Base-by-base conservation (phyloP, 2,113 vertebrate genomes). In the Lamprologus callipterus region DNA sequence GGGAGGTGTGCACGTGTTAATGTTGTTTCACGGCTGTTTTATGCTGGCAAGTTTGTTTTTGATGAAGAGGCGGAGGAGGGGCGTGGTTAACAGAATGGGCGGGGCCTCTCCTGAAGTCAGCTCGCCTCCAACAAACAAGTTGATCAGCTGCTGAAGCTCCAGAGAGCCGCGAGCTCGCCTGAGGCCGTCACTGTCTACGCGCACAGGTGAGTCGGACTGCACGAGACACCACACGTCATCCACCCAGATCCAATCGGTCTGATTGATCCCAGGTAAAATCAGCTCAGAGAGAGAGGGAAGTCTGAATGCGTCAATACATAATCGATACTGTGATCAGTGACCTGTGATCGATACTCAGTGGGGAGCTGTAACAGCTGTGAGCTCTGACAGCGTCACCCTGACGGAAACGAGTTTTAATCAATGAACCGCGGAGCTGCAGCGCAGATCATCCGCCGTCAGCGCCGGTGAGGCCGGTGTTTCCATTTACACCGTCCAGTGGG, bases 191-290 rank as follows among this genome's bases (percentile, higher is more conserved):
- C 14, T 6, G n/a, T 60, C 80, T 16, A 12, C 84, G 17, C 49
- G 11, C 63, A 58, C 80, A 75, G 85, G 85, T 87, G 85, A 87
- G 85, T 85, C 68, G 13, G 21, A 21, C 19, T 17, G 51, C 63
- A 42, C 4, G 16, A 54, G 21, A 40, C 49, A 42, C 45, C 60
- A 70, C 35, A 70, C n/a, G 7, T 70, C 37, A 9, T 16, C 65
- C 35, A 40, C 8, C 35, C n/a, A 40, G 65, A 42, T 16, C 8
- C 12, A 23, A 70, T 70, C 5, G 12, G 35, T 9, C 35, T 23
- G 35, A 42, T 70, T 40, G 35, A 14, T 23, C 63, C 33, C 19
- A 23, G 12, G 12, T 35, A 63, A 65, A 35, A 10, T 65, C 60
- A 35, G 9, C 5, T 63, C 17, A 68, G 1, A 68, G 14, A 14